Evolutionary conservation across 1,140 invertebrate species (phyloP).

Genomic region (silkworm (Bombyx mori)): DNA sequence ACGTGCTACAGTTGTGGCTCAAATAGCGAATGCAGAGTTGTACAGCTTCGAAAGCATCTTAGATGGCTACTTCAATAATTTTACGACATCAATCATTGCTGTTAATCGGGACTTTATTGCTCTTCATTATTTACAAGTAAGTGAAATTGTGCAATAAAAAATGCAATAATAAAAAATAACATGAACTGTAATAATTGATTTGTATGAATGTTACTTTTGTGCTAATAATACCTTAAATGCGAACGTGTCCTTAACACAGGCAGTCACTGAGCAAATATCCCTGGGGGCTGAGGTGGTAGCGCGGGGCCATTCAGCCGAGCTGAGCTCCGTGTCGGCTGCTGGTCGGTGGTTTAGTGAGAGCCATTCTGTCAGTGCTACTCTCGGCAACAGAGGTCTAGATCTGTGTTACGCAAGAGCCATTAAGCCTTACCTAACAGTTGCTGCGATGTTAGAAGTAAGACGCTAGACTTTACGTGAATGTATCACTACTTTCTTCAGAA

Average conservation of each 20-base stretch:
- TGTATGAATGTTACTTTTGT: too few relatives aligned
- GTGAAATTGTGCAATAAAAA: slow-evolving; percentile 1
- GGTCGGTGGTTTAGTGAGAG: slow-evolving; percentile 38
- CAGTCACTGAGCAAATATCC: slow-evolving; percentile 42
- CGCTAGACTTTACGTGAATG: background rate
- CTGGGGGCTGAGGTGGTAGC: slow-evolving; percentile 54
- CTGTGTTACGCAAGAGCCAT: slow-evolving; percentile 49
- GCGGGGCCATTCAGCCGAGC: slow-evolving; percentile 35
- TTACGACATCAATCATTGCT: slow-evolving; percentile 51
- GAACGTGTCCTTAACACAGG: slow-evolving; percentile 18
- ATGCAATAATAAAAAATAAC: background rate
- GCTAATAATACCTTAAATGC: background rate
- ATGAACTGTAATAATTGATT: background rate
- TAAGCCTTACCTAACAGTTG: slow-evolving; percentile 47
- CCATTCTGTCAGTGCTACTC: slow-evolving; percentile 47
- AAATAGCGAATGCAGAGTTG: slow-evolving; percentile 51
- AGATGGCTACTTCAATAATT: slow-evolving; percentile 49
- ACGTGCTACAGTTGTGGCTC: slow-evolving; percentile 47
- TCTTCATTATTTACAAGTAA: slow-evolving; percentile 55
- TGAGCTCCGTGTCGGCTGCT: slow-evolving; percentile 49
- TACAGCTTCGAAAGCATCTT: slow-evolving; percentile 60
- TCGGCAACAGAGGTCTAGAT: slow-evolving; percentile 55
- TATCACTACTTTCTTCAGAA: background rate
- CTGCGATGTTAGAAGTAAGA: slow-evolving; percentile 57
- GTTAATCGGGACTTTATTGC: slow-evolving; percentile 60